Conservation (phyloP, 2,888 invertebrate species). For the Colletes collaris region DNA sequence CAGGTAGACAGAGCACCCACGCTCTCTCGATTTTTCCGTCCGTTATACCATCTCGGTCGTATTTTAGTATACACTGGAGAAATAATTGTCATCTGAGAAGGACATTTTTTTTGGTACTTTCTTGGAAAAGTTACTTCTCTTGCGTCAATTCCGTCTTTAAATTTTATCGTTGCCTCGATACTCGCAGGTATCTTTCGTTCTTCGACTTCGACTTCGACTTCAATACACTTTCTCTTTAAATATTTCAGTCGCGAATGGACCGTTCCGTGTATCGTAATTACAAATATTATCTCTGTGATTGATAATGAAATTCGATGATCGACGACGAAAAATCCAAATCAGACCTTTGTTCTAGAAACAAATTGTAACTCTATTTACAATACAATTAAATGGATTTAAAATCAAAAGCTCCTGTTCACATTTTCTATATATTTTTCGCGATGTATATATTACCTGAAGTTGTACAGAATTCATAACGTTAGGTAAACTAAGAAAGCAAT, state of each 20-base stretch:
- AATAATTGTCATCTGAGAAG: conserved; percentile 77
- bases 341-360: too few relatives aligned
- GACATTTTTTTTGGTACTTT: conserved; percentile 23
- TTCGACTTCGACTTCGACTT: not conserved
- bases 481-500: too few relatives aligned
- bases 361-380: too few relatives aligned
- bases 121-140: not conserved
- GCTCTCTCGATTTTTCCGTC: conserved; percentile 20
- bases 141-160: not conserved
- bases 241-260: not conserved
- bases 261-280: too few relatives aligned
- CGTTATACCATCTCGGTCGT: conserved; percentile 17
- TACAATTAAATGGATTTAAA: too few relatives aligned
- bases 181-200: not conserved
- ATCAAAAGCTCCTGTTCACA: too few relatives aligned
- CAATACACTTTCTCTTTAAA: not conserved
- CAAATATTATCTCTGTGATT: too few relatives aligned
- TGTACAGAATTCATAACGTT: too few relatives aligned
- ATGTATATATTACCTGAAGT: too few relatives aligned
- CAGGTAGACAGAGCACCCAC: conserved; percentile 61
- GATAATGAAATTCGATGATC: too few relatives aligned
- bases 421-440: too few relatives aligned
- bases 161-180: not conserved
- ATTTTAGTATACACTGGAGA: conserved; percentile 65
- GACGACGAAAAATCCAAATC: too few relatives aligned